Evolutionary conservation across 2,113 vertebrate species (phyloP).

Genomic region (Seriola dumerili): DNA sequence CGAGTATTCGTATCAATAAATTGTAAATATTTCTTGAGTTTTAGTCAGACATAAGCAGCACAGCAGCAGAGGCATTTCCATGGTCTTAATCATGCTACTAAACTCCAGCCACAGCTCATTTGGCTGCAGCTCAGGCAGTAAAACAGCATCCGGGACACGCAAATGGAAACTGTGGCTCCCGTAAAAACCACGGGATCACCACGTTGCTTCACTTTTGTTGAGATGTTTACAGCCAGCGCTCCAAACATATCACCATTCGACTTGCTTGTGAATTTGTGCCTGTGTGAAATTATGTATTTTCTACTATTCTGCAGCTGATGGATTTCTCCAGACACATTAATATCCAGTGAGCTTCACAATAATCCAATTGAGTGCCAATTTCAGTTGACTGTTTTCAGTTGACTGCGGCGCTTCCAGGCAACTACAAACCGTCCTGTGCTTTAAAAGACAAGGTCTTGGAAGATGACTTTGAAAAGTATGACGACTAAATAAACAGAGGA

Average conservation of each 20-base stretch:
- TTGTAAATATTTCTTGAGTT: neutral
- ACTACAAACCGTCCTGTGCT: neutral
- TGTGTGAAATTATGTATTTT: neutral
- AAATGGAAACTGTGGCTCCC: slow-evolving; percentile 48
- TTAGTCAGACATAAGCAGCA: neutral
- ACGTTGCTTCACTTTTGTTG: neutral
- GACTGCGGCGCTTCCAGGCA: slow-evolving; percentile 24
- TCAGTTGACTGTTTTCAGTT: slow-evolving; percentile 6
- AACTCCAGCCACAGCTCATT: neutral
- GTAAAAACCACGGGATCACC: slow-evolving; percentile 25
- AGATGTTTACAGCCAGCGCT: slow-evolving; percentile 28
- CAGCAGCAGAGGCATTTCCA: neutral
- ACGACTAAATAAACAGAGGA: slow-evolving; percentile 54
- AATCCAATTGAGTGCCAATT: neutral
- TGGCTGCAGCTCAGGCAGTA: slow-evolving; percentile 24
- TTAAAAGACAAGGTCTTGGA: neutral
- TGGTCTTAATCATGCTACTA: neutral
- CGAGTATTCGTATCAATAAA: neutral
- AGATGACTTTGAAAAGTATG: slow-evolving; percentile 37
- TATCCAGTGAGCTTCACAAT: neutral
- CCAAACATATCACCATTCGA: neutral
- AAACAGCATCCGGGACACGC: slow-evolving; percentile 17
- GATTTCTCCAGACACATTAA: neutral
- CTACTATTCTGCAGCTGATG: neutral
- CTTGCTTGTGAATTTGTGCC: neutral